Evolutionary conservation across 2,113 vertebrate genomes (phyloP).

Genomic region (mouse (Mus musculus)): GRCm39 chr17:34872501-34873000

Average conservation of each 20-base stretch:
- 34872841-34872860: neutral
- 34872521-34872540: constrained; percentile 87
- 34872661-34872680: constrained; percentile 48
- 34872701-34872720: constrained; percentile 91
- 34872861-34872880: neutral
- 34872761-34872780: constrained; percentile 95
- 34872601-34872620: neutral
- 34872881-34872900: constrained; percentile 89
- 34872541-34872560: constrained; percentile 84
- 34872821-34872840: neutral
- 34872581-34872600: neutral
- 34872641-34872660: neutral
- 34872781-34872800: constrained; percentile 91
- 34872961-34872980: constrained; percentile 95
- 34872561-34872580: neutral
- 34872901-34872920: constrained; percentile 94
- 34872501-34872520: constrained; percentile 90
- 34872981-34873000: constrained; percentile 74
- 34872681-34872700: constrained; percentile 90
- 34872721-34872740: constrained; percentile 94
- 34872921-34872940: constrained; percentile 95
- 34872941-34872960: constrained; percentile 97
- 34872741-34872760: constrained; percentile 93
- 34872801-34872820: neutral
- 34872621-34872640: neutral